Base-by-base conservation (phyloP, 2,888 invertebrate species). In the Strigamia crassipes region DNA sequence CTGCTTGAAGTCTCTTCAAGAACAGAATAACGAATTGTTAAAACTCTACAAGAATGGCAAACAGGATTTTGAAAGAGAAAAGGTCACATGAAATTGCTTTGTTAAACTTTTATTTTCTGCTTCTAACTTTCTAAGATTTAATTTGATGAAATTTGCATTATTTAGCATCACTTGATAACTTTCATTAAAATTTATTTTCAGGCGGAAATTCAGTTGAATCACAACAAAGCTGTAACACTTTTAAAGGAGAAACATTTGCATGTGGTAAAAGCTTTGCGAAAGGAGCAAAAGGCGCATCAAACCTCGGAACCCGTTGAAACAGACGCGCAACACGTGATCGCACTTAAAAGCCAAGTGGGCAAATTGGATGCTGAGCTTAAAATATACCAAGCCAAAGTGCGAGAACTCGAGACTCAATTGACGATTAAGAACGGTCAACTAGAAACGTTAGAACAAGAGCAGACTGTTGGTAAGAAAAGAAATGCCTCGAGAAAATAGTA, bases 61-160 rank as follows among this genome's bases (percentile, higher is more conserved):
- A 13, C 42, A 81, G 38, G 81, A 81, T 0, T 78, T 27, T 78
- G 77, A 73, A 78, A 81, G 41, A 78, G 81, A 81, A 73, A 81
- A 81, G 81, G 81, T 81, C 21, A 12, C 38, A 34, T 79, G 38
- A 38, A 38, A 34, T 77, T 77, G 27, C 77, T 21, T 34, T 38
- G 10, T 38, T 5, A 38, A 38, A 15, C 21, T 77, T 77, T 77
- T 77, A 27, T 77, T 34, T 77, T 34, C 15, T 77, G 13, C 23
- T 27, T 77, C 18, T 77, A 21, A 77, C 27, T n/a, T 77, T n/a
- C 23, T 27, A 21, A 13, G 12, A 78, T 38, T 31, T 38, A 78
- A 21, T 13, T 5, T n/a, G n/a, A n/a, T 78, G 18, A 78, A 41
- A 41, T 10, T 34, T 18, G 23, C 12, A 31, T 13, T 18, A 10